Base-by-base conservation (phyloP, 2,797 vertebrate species). In the Eulemur rubriventer region DNA sequence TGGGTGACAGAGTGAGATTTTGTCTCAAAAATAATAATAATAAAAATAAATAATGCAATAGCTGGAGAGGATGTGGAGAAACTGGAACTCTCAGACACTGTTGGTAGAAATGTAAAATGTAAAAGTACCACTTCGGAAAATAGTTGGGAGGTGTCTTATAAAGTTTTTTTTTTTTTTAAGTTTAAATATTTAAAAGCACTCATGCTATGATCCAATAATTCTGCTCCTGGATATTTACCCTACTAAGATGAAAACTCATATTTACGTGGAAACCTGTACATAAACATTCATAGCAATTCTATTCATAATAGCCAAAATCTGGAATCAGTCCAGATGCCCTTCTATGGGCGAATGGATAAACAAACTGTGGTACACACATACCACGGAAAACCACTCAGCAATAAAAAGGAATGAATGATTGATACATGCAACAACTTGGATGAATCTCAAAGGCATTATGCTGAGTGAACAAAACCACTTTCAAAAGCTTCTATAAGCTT, bases 111-210 rank as follows among this genome's bases (percentile, higher is more conserved):
- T 89, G 4, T 46, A 78, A 89, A 57, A 76, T 69, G 0, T 43
- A 63, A 83, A 33, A 83, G 18, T 16, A 55, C 12, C n/a, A 82
- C 20, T 95, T 76, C 48, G 20, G 67, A 70, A 89, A 94, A 81
- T 18, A 90, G 48, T 89, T 88, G 50, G 18, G 9, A 7, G 63
- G 89, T 65, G 28, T 50, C 50, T 84, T 75, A 83, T 41, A 69
- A 84, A 89, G 43, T 38, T 89, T 82, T 81, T n/a, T 82, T 81
- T n/a, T 73, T 35, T 7, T 24, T 0, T 4, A 35, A 50, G 33
- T 63, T 83, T 63, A 50, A 57, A 94, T 88, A 94, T 18, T 87
- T 85, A 91, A 67, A 94, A 57, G 14, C 80, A 73, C 35, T 43
- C 2, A 52, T 73, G 41, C 59, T 63, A 72, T 69, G 10, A 57